Base-by-base conservation (phyloP, 1,140 invertebrate species). In the Drosophila funebris region DNA sequence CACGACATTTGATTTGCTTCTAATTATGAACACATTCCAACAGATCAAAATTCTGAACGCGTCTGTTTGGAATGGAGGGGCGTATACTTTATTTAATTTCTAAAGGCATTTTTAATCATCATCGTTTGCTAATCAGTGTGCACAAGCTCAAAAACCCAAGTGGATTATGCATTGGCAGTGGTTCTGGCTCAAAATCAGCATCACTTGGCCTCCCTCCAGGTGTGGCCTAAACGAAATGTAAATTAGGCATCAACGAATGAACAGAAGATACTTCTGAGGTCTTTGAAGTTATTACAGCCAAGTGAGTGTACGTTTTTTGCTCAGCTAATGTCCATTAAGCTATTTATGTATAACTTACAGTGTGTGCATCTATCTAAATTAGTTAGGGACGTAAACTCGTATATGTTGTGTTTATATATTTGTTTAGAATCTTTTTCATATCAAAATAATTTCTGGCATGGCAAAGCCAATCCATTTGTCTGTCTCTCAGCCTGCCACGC, bases 11-110 rank as follows among this genome's bases (percentile, higher is more conserved):
- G 70, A 82, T 71, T 80, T 78, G 63, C 70, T 69, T 77, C 52
- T 81, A 82, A 82, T 82, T 82, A 82, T 81, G 61, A 72, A 57
- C 29, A 74, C 76, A 82, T 82, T 82, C 74, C 79, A 66, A 29
- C 74, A 67, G 72, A 74, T 82, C 66, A 71, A 73, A 73, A 74
- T 53, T 62, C 61, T 53, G 31, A 70, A 39, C 70, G 39, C 61
- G 60, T 66, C 67, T 20, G 31, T 5, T 44, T 6, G 20, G 8
- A 16, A 22, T 13, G 6, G 2, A 5, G 18, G n/a, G 31, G 16
- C 33, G 20, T 48, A 50, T 53, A 27, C 53, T 44, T 60, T 37
- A 41, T 60, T 60, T 56, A 43, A 70, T 60, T 62, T 78, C 67
- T 57, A 16, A 44, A 57, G 22, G 56, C 68, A 62, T 76, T 81